Percentiles rank a stretch among this genome's conserved stretches.
phyloP scores from a whole-genome alignment of 1,140 invertebrate species.

The Metaphire vulgaris region DNA sequence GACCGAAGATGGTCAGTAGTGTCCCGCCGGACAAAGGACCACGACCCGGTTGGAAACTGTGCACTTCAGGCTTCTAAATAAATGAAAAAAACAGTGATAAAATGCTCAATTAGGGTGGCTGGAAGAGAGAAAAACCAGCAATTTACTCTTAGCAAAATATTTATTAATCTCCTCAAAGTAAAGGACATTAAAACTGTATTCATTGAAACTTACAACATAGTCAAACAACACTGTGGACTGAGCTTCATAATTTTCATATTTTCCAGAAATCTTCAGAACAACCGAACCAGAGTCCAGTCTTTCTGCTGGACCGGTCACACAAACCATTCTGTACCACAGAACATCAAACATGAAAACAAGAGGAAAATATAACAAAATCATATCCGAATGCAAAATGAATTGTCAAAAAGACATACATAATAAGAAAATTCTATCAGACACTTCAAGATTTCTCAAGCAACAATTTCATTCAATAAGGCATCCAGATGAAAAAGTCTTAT shows the following conservation, averaged over 20 bases:
- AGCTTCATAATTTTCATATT: background rate
- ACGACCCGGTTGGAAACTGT: background rate
- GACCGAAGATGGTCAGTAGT: constrained; percentile 78
- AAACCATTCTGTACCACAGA: background rate
- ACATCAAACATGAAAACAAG: no score
- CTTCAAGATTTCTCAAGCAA: no score
- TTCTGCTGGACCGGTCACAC: background rate
- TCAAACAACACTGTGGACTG: background rate
- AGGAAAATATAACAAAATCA: no score
- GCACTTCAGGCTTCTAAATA: background rate
- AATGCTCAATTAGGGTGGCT: no score
- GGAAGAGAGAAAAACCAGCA: no score
- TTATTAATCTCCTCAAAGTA: background rate
- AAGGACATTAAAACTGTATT: background rate
- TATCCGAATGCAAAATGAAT: no score
- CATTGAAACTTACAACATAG: background rate
- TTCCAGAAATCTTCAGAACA: background rate
- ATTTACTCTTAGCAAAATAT: constrained; percentile 28
- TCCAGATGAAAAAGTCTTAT: no score
- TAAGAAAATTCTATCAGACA: no score
- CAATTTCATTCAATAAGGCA: no score
- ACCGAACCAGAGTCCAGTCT: background rate
- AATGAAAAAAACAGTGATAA: no score
- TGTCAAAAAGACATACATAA: no score
- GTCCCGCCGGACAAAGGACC: constrained; percentile 93